These are phyloP conservation scores for Aphidius ervi DNA, from an alignment of 1,140 invertebrate species.

Conservation along the genomic window DNA sequence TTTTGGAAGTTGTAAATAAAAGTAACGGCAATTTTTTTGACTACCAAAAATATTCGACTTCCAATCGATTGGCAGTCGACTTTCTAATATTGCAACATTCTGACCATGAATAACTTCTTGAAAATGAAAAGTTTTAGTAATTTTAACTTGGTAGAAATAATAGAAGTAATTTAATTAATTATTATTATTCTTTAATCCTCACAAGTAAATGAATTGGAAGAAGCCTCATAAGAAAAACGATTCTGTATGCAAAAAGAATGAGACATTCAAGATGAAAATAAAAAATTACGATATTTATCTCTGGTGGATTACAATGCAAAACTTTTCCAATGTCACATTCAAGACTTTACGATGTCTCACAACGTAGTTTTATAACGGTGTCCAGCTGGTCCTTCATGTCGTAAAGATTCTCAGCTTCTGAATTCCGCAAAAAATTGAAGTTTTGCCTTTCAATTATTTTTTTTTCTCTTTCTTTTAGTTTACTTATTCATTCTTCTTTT, in stretches of 20 bases:
- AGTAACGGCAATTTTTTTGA: too few species aligned
- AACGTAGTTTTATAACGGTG: constrained; percentile 15
- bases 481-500: background rate
- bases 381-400: constrained; percentile 15
- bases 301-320: constrained; percentile 36
- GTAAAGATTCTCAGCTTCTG: constrained; percentile 9
- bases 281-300: background rate
- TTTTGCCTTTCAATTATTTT: background rate
- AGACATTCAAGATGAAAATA: too few species aligned
- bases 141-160: too few species aligned
- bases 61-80: too few species aligned
- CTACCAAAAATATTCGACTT: too few species aligned
- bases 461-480: background rate
- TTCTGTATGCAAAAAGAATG: constrained; percentile 15
- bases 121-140: too few species aligned
- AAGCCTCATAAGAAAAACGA: constrained; percentile 12
- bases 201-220: background rate
- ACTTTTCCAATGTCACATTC: constrained; percentile 25
- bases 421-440: background rate
- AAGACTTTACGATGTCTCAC: too few species aligned
- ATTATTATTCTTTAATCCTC: too few species aligned
- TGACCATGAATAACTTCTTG: too few species aligned
- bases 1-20: too few species aligned
- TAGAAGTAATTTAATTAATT: too few species aligned
- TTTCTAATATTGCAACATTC: too few species aligned